These are phyloP conservation scores for Cnemophilus loriae DNA, from an alignment of 2,113 vertebrate genomes.

Conservation along the genomic window DNA sequence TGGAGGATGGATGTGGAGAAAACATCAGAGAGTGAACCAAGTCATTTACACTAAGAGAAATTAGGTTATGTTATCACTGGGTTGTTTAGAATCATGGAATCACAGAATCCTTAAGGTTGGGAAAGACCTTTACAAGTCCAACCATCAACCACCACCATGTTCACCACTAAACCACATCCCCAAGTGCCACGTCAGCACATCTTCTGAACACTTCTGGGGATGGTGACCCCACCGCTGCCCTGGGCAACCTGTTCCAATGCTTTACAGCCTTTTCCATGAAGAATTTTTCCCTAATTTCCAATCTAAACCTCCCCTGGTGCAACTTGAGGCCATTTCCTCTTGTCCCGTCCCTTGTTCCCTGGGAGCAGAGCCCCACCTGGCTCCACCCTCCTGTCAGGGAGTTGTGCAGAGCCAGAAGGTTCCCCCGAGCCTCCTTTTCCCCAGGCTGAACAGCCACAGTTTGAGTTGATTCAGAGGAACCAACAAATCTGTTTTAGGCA, in stretches of 20 bases:
- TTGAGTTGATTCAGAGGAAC: background rate
- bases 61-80: background rate
- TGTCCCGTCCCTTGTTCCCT: background rate
- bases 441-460: background rate
- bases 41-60: background rate
- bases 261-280: background rate
- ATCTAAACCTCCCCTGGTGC: background rate
- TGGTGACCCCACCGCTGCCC: background rate
- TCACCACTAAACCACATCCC: background rate
- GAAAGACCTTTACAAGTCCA: background rate
- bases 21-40: background rate
- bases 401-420: background rate
- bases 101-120: background rate
- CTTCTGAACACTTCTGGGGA: background rate
- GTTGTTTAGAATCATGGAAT: background rate
- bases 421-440: background rate
- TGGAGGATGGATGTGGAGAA: background rate
- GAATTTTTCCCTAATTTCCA: background rate
- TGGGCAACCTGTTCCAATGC: background rate
- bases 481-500: background rate
- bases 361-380: background rate
- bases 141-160: background rate
- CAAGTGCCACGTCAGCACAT: background rate
- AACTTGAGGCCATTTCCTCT: background rate
- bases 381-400: background rate